Evolutionary conservation across 2,888 invertebrate species (phyloP).

Genomic region (Pheosia gnoma): DNA sequence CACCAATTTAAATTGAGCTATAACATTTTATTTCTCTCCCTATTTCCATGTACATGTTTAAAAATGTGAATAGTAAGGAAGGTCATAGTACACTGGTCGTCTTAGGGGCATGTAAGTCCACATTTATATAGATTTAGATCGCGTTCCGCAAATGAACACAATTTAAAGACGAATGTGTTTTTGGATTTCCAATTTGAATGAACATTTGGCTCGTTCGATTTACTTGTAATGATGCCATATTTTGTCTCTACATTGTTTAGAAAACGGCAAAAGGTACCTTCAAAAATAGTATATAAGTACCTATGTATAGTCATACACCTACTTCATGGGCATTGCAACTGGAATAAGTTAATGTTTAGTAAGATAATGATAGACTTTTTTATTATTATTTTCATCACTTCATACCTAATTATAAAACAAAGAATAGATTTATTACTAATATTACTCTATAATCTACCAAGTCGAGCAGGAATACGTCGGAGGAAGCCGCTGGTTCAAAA

Average conservation of each 20-base stretch:
- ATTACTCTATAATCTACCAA: too few relatives aligned
- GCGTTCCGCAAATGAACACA: conserved; percentile 79
- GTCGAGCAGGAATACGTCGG: too few relatives aligned
- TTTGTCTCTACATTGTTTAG: conserved; percentile 37
- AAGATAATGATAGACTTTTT: too few relatives aligned
- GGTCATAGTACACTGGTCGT: conserved; percentile 49
- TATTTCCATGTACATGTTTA: conserved; percentile 30
- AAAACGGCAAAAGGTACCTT: neutral
- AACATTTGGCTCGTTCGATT: conserved; percentile 61
- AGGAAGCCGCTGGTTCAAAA: too few relatives aligned
- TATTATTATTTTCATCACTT: too few relatives aligned
- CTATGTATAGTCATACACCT: too few relatives aligned
- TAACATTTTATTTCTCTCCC: conserved; percentile 34
- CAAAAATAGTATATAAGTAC: too few relatives aligned
- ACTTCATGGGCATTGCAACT: too few relatives aligned
- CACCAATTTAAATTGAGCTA: conserved; percentile 57
- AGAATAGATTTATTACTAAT: too few relatives aligned
- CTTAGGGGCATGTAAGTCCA: conserved; percentile 54
- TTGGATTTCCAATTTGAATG: conserved; percentile 71
- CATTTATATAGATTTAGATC: conserved; percentile 80
- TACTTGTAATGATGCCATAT: conserved; percentile 67
- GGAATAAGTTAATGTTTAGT: too few relatives aligned
- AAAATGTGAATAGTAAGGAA: conserved; percentile 28
- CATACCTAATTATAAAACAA: too few relatives aligned
- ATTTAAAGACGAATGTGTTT: conserved; percentile 78